Evolutionary conservation across 2,113 vertebrate species (phyloP), one percentile per base, ranked within the genome.

Genomic region (Entelurus aequoreus): DNA sequence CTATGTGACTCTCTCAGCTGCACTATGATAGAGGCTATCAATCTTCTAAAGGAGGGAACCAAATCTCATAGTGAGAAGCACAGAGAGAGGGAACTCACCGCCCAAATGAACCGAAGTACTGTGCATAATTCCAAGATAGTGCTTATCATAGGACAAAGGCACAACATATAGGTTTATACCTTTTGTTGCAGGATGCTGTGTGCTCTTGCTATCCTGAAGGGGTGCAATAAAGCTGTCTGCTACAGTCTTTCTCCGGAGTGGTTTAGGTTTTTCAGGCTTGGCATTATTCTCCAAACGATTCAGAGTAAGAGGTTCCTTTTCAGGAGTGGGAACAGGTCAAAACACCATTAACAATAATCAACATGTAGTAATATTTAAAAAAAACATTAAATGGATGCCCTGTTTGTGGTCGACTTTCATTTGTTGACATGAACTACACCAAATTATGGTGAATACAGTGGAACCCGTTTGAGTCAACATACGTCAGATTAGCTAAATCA

Each of bases 261-360:
- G 94, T 83, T 98, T 99, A 38, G 92, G 93, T 76, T 99, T 99
- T 8, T 99, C 97, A 0, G 93, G 82, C 79, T 98, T 99, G 61
- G 76, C 63, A 68, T 89, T 92, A 77, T 93, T 96, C 76, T 99
- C 96, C 73, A 96, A 76, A 19, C 96, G 94, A 74, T 93, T 92
- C 80, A 92, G 71, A 35, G 93, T 91, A 37, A 94, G 85, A 9
- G 91, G 97, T 79, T 99, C 97, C 91, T 92, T 78, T 50, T 62
- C 16, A 81, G 42, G 28, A 40, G 16, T 52, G 68, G 38, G 62
- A 56, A 48, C 0, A 48, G 9, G 4, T 59, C 0, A 42, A 28
- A n/a, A 47, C 40, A 61, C 38, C 37, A 60, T 13, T n/a, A 13
- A 46, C 2, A 51, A 46, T 28, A 2, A 35, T 71, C 13, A 37